Base-by-base conservation (phyloP, 2,113 vertebrate genomes). In the Takifugu flavidus region DNA sequence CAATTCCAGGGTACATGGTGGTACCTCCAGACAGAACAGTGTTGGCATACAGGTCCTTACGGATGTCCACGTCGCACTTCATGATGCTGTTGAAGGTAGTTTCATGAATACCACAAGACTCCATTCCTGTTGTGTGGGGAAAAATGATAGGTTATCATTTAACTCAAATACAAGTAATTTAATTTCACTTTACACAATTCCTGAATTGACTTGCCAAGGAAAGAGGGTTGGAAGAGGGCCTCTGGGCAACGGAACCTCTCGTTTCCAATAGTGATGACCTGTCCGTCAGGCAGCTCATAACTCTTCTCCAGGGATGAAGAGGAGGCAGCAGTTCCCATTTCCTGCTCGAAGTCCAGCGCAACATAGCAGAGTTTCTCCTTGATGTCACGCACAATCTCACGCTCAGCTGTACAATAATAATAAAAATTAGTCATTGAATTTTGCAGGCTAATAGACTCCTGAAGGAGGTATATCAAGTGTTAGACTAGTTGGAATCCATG, bases 361-460 rank as follows among this genome's bases (percentile, higher is more conserved):
- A 98, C 95, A 0, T 98, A 98, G 80, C 96, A 98, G 74, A 98
- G 90, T 88, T 98, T 98, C 90, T 98, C 96, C 87, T 98, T 98
- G 63, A 98, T 98, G 86, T 98, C 96, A 56, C 95, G 94, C 72
- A 98, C 96, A 0, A 98, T 98, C 70, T 98, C 96, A 61, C 95
- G 91, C 86, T 98, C 96, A 0, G 96, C 96, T 12, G 93, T 89
- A 13, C 34, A 39, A 39, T 2, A 39, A 39, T 6, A 31, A 31
- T 6, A 39, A 2, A 10, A 6, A 11, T 39, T 11, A 39, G 34
- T 39, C 34, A 11, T 39, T 39, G 31, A 7, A 34, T 39, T 31
- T 31, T 39, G 2, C 7, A 2, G 34, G 34, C 34, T 10, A 7
- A 39, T 10, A 10, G 29, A 31, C 5, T 5, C 29, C 29, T 31